phyloP scores from a whole-genome alignment of 2,113 vertebrate genomes.

The Zosterops hypoxanthus region DNA sequence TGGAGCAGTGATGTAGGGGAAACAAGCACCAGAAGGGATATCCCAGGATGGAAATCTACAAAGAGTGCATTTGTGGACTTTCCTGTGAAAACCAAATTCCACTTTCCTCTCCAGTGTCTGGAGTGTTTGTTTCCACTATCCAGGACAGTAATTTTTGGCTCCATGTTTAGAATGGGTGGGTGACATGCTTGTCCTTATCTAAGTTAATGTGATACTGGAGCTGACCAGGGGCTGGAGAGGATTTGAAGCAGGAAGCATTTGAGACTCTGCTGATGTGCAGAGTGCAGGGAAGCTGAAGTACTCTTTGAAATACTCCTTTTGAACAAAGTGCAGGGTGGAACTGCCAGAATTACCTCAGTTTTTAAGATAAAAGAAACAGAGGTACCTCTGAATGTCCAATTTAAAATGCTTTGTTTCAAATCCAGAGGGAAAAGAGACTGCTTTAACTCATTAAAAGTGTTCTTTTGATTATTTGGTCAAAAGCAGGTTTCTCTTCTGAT shows the following conservation, averaged over 20 bases:
- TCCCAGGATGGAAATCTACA: not conserved
- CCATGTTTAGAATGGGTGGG: not conserved
- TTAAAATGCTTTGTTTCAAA: not conserved
- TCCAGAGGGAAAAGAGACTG: not conserved
- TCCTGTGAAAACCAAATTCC: not conserved
- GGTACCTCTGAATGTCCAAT: not conserved
- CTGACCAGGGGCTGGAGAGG: not conserved
- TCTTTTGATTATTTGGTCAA: not conserved
- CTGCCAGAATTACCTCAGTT: constrained; percentile 38
- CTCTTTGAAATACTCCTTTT: not conserved
- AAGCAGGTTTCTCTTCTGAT: not conserved
- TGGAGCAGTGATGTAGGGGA: not conserved
- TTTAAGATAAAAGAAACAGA: constrained; percentile 14
- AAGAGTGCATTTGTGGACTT: not conserved
- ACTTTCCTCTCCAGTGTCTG: not conserved
- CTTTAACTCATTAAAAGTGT: not conserved
- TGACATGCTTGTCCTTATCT: not conserved
- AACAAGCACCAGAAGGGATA: not conserved
- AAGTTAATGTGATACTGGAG: not conserved
- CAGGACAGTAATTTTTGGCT: not conserved
- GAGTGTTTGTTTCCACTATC: not conserved
- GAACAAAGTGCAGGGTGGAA: not conserved
- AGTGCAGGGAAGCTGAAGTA: not conserved
- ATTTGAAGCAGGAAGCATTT: constrained; percentile 14
- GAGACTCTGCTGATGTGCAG: not conserved